A percentile compares a stretch with the other conserved stretches of the same genome.
Evolutionary conservation across 2,888 invertebrate genomes (phyloP).

Genomic region (Ecliptopera silaceata): DNA sequence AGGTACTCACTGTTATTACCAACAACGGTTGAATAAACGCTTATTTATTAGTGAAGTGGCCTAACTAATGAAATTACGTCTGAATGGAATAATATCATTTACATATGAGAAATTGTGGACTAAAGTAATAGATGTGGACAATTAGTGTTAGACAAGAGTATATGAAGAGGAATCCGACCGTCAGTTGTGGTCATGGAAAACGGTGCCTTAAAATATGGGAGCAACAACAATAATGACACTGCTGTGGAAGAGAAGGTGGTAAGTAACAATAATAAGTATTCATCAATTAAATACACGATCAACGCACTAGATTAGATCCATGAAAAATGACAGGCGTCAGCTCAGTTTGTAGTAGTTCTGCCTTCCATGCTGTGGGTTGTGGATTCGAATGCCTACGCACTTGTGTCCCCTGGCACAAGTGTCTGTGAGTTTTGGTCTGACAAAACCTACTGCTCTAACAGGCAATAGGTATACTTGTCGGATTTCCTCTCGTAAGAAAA

Average conservation of each 20-base stretch:
- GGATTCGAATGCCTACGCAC: no score
- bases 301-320: no score
- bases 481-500: no score
- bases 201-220: conserved; percentile 84
- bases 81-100: conserved; percentile 16
- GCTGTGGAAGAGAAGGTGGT: conserved; percentile 79
- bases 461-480: no score
- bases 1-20: no score
- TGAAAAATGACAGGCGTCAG: no score
- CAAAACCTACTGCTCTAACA: no score
- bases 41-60: conserved; percentile 1
- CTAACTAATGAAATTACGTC: background rate
- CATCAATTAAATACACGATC: no score
- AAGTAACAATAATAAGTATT: conserved; percentile 44
- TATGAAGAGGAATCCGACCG: conserved; percentile 63
- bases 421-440: no score
- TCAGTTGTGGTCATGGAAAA: conserved; percentile 82
- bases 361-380: no score
- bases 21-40: background rate
- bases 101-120: conserved; percentile 27
- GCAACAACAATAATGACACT: conserved; percentile 81
- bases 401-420: no score
- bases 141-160: conserved; percentile 49
- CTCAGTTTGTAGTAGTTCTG: no score
- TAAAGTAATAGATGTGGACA: conserved; percentile 51